Base-by-base conservation (phyloP, 2,888 invertebrate species). In the Iselma pallidipennis region DNA sequence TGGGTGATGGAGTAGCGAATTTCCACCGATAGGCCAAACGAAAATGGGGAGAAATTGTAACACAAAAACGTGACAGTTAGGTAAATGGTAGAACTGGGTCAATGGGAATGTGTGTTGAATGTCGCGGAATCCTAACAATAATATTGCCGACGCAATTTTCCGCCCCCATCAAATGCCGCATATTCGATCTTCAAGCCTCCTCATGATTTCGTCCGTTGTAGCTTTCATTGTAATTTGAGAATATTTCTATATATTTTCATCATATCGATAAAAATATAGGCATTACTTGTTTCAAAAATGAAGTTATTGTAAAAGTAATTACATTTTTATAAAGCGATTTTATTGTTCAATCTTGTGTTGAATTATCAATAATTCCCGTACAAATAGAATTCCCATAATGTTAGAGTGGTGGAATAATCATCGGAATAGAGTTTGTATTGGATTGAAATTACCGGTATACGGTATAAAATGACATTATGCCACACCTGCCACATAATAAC, bases 401-500 rank as follows among this genome's bases (percentile, higher is more conserved):
- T 10, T 42, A 10, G 9, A 21, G 10, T 42, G 42, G 42, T 42
- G 42, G 42, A 42, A 42, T 62, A 62, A 66, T 66, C 65, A 65
- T 48, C 23, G 54, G 49, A 57, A 57, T 45, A 29, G 56, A 45
- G 53, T 54, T 52, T 57, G 55, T 49, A 62, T 67, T 67, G 63
- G 66, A 69, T 63, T 65, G 49, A 66, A 69, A 67, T 67, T 67
- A 62, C 59, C 63, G 61, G 59, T 58, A 51, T 65, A 45, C 49
- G 60, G 28, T 49, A 51, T 53, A 49, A 61, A 71, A 71, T 66
- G 61, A 59, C 61, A 66, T 69, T 69, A 71, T 52, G 56, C 61
- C 65, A 63, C 68, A 72, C 71, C 72, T 72, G 71, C 67, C 70
- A 61, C 68, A 62, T 72, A 68, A 71, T 70, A 72, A 66, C 69